These are phyloP conservation scores for Melanophora roralis DNA, from an alignment of 2,888 invertebrate species.

Conservation along the genomic window DNA sequence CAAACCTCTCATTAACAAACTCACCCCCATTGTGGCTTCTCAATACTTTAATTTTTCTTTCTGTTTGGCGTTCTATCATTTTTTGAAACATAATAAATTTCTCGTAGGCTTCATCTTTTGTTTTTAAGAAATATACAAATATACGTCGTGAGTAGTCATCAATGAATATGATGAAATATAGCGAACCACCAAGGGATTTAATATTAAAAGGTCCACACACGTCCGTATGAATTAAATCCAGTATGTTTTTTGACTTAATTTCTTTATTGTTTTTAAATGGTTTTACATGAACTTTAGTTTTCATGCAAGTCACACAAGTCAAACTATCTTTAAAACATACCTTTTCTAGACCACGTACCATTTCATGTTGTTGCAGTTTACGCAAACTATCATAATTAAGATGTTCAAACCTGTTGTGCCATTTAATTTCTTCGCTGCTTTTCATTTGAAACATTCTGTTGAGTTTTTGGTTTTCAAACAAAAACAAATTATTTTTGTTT, in stretches of 20 bases:
- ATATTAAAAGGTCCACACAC: conserved; percentile 2
- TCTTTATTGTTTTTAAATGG: not conserved
- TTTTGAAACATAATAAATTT: too few relatives aligned
- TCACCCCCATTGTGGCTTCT: too few relatives aligned
- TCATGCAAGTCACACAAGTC: not conserved
- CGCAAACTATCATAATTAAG: not conserved
- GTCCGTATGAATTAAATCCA: conserved; percentile 1
- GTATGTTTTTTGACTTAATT: not conserved
- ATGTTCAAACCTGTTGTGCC: conserved; percentile 10
- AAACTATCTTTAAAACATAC: not conserved
- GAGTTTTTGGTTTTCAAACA: not conserved
- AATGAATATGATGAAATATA: too few relatives aligned
- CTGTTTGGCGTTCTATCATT: too few relatives aligned
- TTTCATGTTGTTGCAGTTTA: not conserved
- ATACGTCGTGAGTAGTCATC: too few relatives aligned
- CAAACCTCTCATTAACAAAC: too few relatives aligned
- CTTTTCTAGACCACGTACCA: conserved; percentile 7
- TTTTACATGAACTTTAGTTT: conserved; percentile 1
- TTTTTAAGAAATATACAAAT: too few relatives aligned
- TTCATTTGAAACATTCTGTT: conserved; percentile 11
- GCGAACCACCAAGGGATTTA: too few relatives aligned
- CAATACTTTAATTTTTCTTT: too few relatives aligned
- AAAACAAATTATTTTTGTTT: not conserved
- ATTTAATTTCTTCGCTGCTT: not conserved
- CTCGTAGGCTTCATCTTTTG: too few relatives aligned